phyloP scores from a whole-genome alignment of 2,888 invertebrate species.

The Cryptosula pallasiana region DNA sequence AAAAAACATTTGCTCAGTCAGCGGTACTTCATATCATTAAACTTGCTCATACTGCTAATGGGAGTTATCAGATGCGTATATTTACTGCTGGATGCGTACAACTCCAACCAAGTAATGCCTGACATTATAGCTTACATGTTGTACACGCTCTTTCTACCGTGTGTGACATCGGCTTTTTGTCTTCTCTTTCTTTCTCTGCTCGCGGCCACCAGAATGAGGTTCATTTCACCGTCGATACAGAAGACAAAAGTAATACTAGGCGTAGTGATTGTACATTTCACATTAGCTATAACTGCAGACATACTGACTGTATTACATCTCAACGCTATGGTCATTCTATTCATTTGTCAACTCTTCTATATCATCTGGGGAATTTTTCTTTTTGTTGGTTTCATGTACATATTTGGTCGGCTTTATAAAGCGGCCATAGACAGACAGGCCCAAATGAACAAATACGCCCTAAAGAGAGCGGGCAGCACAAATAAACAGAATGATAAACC shows the following conservation, averaged over 20 bases:
- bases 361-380: conserved; percentile 77
- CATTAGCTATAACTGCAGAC: conserved; percentile 63
- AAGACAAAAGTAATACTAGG: conserved; percentile 73
- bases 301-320: conserved; percentile 71
- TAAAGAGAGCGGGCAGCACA: conserved; percentile 34
- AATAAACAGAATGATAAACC: conserved; percentile 34
- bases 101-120: conserved; percentile 74
- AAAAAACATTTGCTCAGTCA: conserved; percentile 79
- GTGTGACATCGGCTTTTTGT: conserved; percentile 82
- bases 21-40: conserved; percentile 80
- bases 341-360: conserved; percentile 70
- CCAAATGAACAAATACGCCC: conserved; percentile 35
- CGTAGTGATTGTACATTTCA: conserved; percentile 72
- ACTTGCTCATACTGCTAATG: conserved; percentile 73
- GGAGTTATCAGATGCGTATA: conserved; percentile 67
- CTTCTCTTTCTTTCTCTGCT: conserved; percentile 78
- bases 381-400: conserved; percentile 70
- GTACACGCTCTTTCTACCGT: conserved; percentile 77
- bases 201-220: conserved; percentile 63
- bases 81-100: conserved; percentile 86
- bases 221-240: conserved; percentile 59
- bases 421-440: conserved; percentile 46
- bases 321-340: conserved; percentile 66
- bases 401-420: conserved; percentile 43
- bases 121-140: conserved; percentile 71